phyloP scores from a whole-genome alignment of 2,113 vertebrate genomes.

The Bothrops jararaca region DNA sequence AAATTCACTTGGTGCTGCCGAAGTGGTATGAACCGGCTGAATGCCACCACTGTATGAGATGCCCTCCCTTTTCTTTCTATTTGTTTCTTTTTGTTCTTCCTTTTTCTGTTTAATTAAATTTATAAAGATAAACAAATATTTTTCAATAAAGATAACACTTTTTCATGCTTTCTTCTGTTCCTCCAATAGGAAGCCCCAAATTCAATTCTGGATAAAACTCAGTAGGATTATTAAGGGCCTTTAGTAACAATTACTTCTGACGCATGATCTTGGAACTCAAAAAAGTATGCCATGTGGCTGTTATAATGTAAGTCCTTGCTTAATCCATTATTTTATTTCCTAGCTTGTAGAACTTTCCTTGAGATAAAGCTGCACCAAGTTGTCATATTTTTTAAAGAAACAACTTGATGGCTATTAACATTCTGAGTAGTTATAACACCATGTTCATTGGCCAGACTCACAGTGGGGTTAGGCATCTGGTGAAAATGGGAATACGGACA shows the following conservation, averaged over 20 bases:
- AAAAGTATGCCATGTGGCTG: not conserved
- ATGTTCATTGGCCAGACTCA: slow-evolving; percentile 5
- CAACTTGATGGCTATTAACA: not conserved
- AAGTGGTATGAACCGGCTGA: too few relatives aligned
- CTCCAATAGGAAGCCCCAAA: too few relatives aligned
- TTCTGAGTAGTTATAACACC: not conserved
- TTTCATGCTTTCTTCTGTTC: not conserved
- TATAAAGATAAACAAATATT: not conserved
- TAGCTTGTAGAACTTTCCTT: not conserved
- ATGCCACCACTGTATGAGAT: not conserved
- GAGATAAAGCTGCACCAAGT: not conserved
- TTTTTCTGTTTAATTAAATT: not conserved
- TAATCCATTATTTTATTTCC: not conserved
- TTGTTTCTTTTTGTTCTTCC: not conserved
- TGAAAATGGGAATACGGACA: slow-evolving; percentile 8
- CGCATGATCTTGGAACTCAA: not conserved
- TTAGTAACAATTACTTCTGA: not conserved
- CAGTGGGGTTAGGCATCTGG: not conserved
- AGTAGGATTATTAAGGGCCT: not conserved
- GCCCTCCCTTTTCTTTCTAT: not conserved
- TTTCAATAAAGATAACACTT: not conserved
- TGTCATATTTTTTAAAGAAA: not conserved
- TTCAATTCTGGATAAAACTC: not conserved
- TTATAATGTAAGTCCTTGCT: not conserved
- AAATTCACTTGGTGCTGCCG: not conserved